Base-by-base conservation (phyloP, 2,888 invertebrate genomes). In the Xylota segnis region DNA sequence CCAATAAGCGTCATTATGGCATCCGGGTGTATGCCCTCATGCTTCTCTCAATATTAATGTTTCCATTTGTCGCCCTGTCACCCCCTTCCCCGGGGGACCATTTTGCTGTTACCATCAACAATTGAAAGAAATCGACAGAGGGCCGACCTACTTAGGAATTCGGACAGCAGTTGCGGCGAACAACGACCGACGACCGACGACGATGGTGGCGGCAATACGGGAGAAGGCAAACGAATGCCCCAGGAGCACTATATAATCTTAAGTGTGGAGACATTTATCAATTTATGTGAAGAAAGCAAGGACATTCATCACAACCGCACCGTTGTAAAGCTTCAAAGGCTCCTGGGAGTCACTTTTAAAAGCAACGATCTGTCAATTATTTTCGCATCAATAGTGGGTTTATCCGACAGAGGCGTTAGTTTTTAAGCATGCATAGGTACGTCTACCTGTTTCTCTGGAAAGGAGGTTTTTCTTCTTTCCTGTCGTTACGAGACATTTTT, bases 251-350 rank as follows among this genome's bases (percentile, higher is more conserved):
- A 82, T 82, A 86, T 72, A 86, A 82, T 68, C 82, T 82, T 86
- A 86, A 86, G 86, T 86, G 86, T 82, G 82, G 66, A 82, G 77
- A 86, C 86, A 86, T 86, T 86, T 86, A 86, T 86, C 86, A 86
- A 82, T 86, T 76, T 77, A 86, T 76, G 71, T 86, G 86, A 82
- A 77, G 76, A 81, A 86, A 77, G 76, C 66, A 54, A 68, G 61
- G 72, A 72, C 82, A 86, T 86, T 76, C 86, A 82, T 86, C 86
- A 86, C 82, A 61, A 72, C 23, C 72, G 70, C 52, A 72, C 72
- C 56, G 66, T 70, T 82, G 72, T 68, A 54, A 54, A 54, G 76
- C 47, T 61, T 23, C 47, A 61, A 70, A 45, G 59, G 54, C 82
- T 76, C 71, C 16, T 52, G 72, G 76, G 86, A 72, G 45, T 72